Evolutionary conservation across 2,113 vertebrate species (phyloP).

Genomic region (Dendrocopos noguchii): DNA sequence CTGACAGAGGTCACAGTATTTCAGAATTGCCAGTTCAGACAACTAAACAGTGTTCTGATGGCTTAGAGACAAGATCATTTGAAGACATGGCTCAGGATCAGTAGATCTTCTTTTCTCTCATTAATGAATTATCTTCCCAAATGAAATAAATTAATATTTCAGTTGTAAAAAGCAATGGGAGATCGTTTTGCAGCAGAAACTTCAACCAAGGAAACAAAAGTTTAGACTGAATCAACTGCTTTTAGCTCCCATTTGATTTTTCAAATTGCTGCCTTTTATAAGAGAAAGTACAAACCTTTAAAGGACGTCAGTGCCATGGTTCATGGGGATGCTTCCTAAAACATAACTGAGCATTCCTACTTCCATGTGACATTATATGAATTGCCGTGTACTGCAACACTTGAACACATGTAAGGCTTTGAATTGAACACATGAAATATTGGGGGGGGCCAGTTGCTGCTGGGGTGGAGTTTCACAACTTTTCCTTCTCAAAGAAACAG

Average conservation of each 20-base stretch:
- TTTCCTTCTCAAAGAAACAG: background rate
- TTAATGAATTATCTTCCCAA: background rate
- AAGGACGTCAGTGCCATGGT: background rate
- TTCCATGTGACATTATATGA: background rate
- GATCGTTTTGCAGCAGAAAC: background rate
- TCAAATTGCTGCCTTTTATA: constrained; percentile 27
- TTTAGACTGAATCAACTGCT: constrained; percentile 24
- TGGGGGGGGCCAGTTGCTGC: background rate
- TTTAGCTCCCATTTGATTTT: constrained; percentile 29
- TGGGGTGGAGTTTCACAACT: background rate
- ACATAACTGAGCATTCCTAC: background rate
- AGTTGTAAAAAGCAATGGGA: constrained; percentile 3
- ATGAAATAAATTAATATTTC: background rate
- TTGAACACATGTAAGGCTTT: no score
- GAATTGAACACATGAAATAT: background rate
- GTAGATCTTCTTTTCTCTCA: background rate
- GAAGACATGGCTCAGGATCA: background rate
- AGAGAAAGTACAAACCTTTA: background rate
- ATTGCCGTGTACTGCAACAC: background rate
- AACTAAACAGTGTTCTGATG: background rate
- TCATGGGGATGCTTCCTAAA: background rate
- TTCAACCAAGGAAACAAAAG: constrained; percentile 7
- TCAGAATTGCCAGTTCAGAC: background rate
- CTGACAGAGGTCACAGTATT: constrained; percentile 35
- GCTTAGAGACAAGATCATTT: background rate